A percentile compares a stretch with the other conserved stretches of the same genome.
These are phyloP conservation scores for Rhombomys opimus DNA, from an alignment of 2,113 vertebrate species.

Conservation along the genomic window DNA sequence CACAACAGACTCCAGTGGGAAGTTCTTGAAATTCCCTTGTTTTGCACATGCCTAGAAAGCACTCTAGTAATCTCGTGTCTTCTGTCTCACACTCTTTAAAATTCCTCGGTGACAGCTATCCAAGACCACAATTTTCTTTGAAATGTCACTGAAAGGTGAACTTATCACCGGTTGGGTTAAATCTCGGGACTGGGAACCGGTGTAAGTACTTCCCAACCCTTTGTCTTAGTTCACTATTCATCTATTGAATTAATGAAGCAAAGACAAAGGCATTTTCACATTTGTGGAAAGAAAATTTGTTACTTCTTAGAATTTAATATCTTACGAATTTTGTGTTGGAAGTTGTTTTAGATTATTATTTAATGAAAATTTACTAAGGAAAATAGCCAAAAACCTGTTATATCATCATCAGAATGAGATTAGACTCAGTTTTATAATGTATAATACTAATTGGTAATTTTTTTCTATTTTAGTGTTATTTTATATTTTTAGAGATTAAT, in stretches of 20 bases:
- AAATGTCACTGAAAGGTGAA: background rate
- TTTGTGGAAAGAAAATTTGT: background rate
- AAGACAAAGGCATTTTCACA: background rate
- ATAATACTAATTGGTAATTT: background rate
- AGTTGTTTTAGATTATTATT: background rate
- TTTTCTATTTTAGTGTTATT: background rate
- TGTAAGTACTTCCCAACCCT: background rate
- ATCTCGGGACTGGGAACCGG: background rate
- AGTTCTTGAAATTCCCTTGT: background rate
- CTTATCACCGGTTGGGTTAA: background rate
- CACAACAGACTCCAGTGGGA: background rate
- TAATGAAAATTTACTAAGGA: background rate
- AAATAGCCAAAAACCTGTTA: background rate
- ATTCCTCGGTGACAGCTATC: background rate
- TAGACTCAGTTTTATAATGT: background rate
- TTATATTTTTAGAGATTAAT: background rate
- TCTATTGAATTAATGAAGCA: background rate
- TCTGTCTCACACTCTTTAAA: background rate
- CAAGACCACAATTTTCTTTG: background rate
- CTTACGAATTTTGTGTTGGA: background rate
- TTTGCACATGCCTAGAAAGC: background rate
- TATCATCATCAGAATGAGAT: background rate
- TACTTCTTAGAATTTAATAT: background rate
- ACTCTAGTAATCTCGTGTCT: background rate
- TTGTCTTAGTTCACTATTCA: background rate